Base-by-base conservation (phyloP, 1,140 invertebrate genomes). In the Antheraea mylitta region DNA sequence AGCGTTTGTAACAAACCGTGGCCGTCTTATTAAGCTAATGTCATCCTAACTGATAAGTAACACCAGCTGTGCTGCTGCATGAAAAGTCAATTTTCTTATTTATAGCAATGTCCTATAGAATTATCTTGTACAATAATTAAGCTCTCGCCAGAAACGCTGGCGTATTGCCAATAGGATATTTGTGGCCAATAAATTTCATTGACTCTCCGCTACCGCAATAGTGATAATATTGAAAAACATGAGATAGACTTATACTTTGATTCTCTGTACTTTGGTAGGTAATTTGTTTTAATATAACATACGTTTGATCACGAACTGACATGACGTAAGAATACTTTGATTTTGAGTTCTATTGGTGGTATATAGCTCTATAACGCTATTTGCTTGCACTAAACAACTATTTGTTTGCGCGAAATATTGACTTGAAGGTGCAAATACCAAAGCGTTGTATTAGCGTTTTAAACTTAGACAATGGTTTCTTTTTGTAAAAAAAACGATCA, bases 131-230 rank as follows among this genome's bases (percentile, higher is more conserved):
- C 45, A n/a, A 30, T 30, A 30, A 53, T 53, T 53, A 53, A 53
- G 16, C 45, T n/a, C 45, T 9, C 45, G 16, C 11, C 16, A 53
- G 16, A 53, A 53, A 13, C 5, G 45, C 18, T 63, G 61, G 61
- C 61, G 16, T 8, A 2, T 7, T 36, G 30, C 61, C 61, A 63
- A 16, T 37, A n/a, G 11, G 8, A 36, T 37, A n/a, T 37, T 7
- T 63, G 61, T 8, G 30, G 61, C 8, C 30, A 36, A 63, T 63
- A 63, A 63, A 63, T 63, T n/a, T 53, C 16, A 53, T 53, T 63
- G 36, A 63, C 22, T 16, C 9, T 53, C 45, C 45, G 45, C 45
- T 42, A 9, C 38, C 11, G 7, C 11, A 7, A 42, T 42, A 42
- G 7, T 42, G 38, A 42, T 42, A 42, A 42, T 42, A 11, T 30